Evolutionary conservation across 23 tunicate species (phyloP).

Genomic region (Clavelina lepadiformis): DNA sequence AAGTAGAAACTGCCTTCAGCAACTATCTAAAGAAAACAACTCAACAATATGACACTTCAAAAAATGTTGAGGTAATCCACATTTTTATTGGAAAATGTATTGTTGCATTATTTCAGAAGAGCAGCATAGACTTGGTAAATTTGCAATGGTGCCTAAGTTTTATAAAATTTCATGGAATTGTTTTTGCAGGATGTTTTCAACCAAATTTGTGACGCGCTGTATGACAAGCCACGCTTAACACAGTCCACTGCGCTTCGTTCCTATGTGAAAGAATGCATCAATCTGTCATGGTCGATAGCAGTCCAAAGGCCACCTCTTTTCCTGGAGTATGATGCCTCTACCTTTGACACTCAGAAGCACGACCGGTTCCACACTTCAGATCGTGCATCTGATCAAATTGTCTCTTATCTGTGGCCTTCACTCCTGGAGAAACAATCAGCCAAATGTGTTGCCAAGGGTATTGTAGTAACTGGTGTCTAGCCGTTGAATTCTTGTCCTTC

Average conservation of each 20-base stretch:
- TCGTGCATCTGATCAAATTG: constrained; percentile 45
- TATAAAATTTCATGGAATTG: not conserved
- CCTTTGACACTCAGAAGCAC: constrained; percentile 51
- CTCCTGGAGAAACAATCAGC: constrained; percentile 76
- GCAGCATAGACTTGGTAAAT: not conserved
- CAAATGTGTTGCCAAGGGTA: constrained; percentile 68
- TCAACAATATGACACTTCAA: constrained; percentile 39
- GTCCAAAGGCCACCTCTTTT: constrained; percentile 59
- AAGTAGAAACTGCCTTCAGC: constrained; percentile 47
- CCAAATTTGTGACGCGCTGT: constrained; percentile 73
- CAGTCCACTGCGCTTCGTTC: constrained; percentile 34
- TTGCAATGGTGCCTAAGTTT: not conserved
- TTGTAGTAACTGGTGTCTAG: constrained; percentile 68
- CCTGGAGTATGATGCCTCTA: constrained; percentile 64
- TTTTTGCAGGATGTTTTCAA: constrained; percentile 58
- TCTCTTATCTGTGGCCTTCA: constrained; percentile 81
- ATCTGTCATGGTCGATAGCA: constrained; percentile 71
- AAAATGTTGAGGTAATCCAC: constrained; percentile 46
- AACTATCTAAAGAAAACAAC: constrained; percentile 51
- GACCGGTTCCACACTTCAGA: constrained; percentile 86
- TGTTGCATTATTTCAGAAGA: no score
- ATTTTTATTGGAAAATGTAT: not conserved
- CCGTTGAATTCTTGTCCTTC: no score
- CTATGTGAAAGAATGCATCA: constrained; percentile 63
- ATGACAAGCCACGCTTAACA: constrained; percentile 53